Evolutionary conservation across 2,113 vertebrate genomes (phyloP), one percentile per base, ranked within the genome.

Genomic region (Helogale parvula): DNA sequence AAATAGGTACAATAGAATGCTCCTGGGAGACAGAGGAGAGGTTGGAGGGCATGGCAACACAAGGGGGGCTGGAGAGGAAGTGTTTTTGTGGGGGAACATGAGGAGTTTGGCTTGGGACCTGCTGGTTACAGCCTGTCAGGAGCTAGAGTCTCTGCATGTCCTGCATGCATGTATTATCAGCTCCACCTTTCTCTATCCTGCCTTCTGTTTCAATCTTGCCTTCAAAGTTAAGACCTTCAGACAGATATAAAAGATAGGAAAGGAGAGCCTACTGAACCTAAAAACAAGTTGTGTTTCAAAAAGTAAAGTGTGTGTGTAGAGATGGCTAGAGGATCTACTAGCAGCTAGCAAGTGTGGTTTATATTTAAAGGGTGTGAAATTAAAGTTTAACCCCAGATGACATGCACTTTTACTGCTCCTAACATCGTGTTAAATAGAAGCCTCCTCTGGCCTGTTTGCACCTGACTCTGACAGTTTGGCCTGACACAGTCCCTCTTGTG

Each of bases 281-380:
- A 33, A 93, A 65, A 57, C 7, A 74, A 71, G 33, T 54, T 71
- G 80, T 17, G 3, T 23, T 68, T 76, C 0, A 19, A 50, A 38
- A 90, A 35, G 21, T 2, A 65, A 94, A 41, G 63, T 35, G 25
- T 31, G 4, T 2, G 45, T 33, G 17, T 19, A 63, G 83, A 94
- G 45, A 11, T 47, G 45, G 54, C 4, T 23, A n/a, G 33, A 23
- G 12, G 7, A 66, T 21, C 50, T 65, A 23, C 29, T 38, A 50
- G 38, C 15, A 63, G 52, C 88, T 12, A 66, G 29, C 54, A 60
- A 82, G n/a, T 10, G 3, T 5, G 54, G 82, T 41, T 95, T 92
- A 90, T 79, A 65, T 47, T 94, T 72, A 82, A 94, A 92, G 15
- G 80, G n/a, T 12, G 12, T 60, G 41, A 89, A 93, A 89, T 93